Percentiles rank a stretch among this genome's conserved stretches.
phyloP scores from a whole-genome alignment of 2,888 invertebrate genomes.

The Drosophila bunnanda region DNA sequence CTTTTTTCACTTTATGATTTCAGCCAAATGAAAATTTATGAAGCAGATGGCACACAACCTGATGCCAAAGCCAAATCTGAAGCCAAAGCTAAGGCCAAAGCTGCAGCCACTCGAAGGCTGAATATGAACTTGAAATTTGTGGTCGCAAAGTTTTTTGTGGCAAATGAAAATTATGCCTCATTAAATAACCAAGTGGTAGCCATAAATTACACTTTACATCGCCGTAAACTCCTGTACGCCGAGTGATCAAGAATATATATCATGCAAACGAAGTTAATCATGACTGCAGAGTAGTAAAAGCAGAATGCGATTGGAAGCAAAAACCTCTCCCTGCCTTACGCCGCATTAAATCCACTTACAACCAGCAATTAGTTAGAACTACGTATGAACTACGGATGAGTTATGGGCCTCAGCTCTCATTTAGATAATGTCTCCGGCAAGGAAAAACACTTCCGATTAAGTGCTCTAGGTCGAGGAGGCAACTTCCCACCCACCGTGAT shows the following conservation, averaged over 20 bases:
- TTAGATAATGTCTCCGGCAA: constrained; percentile 50
- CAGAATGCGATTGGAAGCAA: constrained; percentile 18
- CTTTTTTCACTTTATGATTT: constrained; percentile 54
- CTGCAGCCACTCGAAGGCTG: constrained; percentile 42
- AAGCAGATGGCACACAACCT: constrained; percentile 47
- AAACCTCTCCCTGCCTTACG: constrained; percentile 22
- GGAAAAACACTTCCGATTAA: constrained; percentile 57
- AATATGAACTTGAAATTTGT: constrained; percentile 63
- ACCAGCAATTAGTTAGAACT: constrained; percentile 46
- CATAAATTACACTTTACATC: constrained; percentile 57
- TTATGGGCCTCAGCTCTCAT: constrained; percentile 44
- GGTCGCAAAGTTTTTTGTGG: constrained; percentile 55
- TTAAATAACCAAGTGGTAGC: constrained; percentile 49
- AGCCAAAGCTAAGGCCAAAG: constrained; percentile 18
- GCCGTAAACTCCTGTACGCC: constrained; percentile 8
- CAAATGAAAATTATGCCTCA: constrained; percentile 68
- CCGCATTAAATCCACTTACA: constrained; percentile 26
- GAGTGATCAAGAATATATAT: constrained; percentile 32
- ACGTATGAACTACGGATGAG: constrained; percentile 43
- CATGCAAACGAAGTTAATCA: constrained; percentile 45
- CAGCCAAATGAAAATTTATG: constrained; percentile 75
- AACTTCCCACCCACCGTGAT: constrained; percentile 30
- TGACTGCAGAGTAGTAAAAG: constrained; percentile 27
- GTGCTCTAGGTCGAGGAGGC: constrained; percentile 41
- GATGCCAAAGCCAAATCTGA: constrained; percentile 26